Percentiles rank a stretch among this genome's conserved stretches.
Conservation (phyloP, 1,140 invertebrate species). For the Drosophila micromelanica region DNA sequence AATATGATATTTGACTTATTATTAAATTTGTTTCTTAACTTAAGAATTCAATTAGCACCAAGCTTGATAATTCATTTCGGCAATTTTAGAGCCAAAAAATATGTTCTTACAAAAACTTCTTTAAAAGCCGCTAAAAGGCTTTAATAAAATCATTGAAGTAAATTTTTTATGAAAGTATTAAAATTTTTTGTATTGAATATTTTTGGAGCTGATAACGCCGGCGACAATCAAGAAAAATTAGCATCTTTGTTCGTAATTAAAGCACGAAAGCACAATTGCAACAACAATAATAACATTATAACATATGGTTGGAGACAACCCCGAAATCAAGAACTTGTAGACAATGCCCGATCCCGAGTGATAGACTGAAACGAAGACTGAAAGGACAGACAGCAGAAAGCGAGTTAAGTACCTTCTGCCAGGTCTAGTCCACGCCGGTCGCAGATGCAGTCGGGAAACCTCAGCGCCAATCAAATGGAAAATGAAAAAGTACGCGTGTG, state of each 20-base stretch:
- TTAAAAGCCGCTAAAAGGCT: not conserved
- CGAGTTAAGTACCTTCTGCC: not conserved
- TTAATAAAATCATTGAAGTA: too few species aligned
- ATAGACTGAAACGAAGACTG: not conserved
- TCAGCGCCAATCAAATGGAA: constrained; percentile 62
- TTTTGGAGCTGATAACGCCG: too few species aligned
- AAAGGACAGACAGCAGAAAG: constrained; percentile 35
- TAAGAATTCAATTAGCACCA: too few species aligned
- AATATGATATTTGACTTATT: too few species aligned
- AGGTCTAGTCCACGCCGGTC: constrained; percentile 9
- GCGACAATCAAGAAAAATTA: constrained; percentile 35
- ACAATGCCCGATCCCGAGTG: constrained; percentile 67
- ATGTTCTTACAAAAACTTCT: too few species aligned
- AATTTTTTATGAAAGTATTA: too few species aligned
- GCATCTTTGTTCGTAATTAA: constrained; percentile 47
- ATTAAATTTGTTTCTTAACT: too few species aligned
- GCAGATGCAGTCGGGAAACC: constrained; percentile 39
- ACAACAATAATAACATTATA: constrained; percentile 16
- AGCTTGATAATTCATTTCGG: too few species aligned
- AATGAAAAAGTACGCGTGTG: constrained; percentile 54
- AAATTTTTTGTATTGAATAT: too few species aligned
- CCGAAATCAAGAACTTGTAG: constrained; percentile 66
- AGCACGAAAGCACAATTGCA: constrained; percentile 32
- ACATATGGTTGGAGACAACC: constrained; percentile 24
- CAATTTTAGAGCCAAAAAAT: too few species aligned